Conservation (phyloP, 1,140 invertebrate genomes). For the Heliothis virescens region DNA sequence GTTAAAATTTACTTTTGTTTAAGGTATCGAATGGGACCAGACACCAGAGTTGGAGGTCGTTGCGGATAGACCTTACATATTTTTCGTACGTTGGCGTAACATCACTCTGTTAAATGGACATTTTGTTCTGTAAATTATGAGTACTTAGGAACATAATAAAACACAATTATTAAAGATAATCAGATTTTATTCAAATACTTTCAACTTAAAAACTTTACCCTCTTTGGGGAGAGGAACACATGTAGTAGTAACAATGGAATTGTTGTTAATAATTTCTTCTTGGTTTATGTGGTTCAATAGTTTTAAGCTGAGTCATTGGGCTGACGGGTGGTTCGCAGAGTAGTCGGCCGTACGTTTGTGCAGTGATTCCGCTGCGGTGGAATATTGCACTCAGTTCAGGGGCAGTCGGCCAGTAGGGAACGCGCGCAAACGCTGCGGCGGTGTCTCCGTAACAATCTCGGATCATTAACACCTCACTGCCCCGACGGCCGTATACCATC, state of each 20-base stretch:
- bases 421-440: constrained; percentile 54
- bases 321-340: constrained; percentile 44
- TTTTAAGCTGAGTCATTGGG: not conserved
- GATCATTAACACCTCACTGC: constrained; percentile 51
- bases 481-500: constrained; percentile 51
- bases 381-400: constrained; percentile 52
- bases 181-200: not conserved
- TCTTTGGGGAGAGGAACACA: no score
- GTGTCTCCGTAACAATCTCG: constrained; percentile 54
- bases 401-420: constrained; percentile 54
- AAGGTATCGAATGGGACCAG: constrained; percentile 80
- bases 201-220: not conserved
- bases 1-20: constrained; percentile 39
- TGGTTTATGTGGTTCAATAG: not conserved
- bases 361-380: constrained; percentile 51
- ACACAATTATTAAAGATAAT: constrained; percentile 2
- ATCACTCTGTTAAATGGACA: constrained; percentile 76
- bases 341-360: constrained; percentile 41
- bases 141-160: not conserved
- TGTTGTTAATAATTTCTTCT: constrained; percentile 7
- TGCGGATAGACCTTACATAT: constrained; percentile 74
- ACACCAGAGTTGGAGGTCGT: constrained; percentile 65
- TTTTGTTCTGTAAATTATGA: constrained; percentile 70
- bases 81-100: constrained; percentile 76
- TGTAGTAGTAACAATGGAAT: no score